These are phyloP conservation scores for Chunga burmeisteri DNA, from an alignment of 2,113 vertebrate species.

Conservation along the genomic window DNA sequence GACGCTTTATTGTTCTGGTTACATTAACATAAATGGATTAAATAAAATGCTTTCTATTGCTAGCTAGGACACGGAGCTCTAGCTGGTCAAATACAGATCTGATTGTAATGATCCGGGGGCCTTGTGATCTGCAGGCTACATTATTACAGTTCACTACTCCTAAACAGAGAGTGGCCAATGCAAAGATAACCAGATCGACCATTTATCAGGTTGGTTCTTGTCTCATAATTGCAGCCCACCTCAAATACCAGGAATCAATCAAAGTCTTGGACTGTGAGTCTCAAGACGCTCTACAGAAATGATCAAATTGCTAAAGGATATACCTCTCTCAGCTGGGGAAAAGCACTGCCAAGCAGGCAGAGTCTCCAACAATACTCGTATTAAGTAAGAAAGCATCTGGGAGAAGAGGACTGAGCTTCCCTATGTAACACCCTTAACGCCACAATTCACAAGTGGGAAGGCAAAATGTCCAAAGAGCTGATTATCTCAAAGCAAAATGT, in stretches of 20 bases:
- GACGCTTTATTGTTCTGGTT: background rate
- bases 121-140: background rate
- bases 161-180: background rate
- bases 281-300: background rate
- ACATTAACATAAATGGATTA: slow-evolving; percentile 30
- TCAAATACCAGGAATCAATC: background rate
- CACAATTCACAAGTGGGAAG: background rate
- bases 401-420: background rate
- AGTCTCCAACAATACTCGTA: background rate
- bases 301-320: background rate
- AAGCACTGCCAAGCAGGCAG: background rate
- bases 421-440: background rate
- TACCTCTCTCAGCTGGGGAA: background rate
- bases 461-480: background rate
- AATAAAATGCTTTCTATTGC: slow-evolving; percentile 22
- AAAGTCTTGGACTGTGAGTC: background rate
- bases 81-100: background rate
- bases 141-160: background rate
- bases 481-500: background rate
- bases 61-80: background rate
- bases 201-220: background rate
- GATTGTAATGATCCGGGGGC: background rate
- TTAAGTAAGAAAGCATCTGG: background rate
- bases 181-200: background rate
- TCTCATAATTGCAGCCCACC: background rate